phyloP scores from a whole-genome alignment of 2,113 vertebrate species.

The Bufo gargarizans region DNA sequence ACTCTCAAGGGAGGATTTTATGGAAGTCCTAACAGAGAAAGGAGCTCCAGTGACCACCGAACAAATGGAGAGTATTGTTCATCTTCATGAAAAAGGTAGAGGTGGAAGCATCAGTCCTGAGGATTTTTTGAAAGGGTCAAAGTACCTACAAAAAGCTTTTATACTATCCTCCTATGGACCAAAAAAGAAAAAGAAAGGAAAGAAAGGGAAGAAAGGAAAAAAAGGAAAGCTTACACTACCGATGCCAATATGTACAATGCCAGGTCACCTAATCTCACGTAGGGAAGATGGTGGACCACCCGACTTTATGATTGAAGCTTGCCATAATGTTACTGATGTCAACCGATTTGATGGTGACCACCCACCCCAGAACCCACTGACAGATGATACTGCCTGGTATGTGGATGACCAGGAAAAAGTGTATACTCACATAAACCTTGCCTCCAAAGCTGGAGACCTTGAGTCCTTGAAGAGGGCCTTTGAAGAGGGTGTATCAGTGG shows the following conservation, averaged over 20 bases:
- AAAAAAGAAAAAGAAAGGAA: conserved; percentile 79
- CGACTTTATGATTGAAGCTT: conserved; percentile 81
- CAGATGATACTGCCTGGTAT: conserved; percentile 90
- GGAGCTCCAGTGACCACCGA: conserved; percentile 67
- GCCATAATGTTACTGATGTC: conserved; percentile 69
- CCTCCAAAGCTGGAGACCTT: conserved; percentile 80
- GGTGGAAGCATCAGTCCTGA: conserved; percentile 69
- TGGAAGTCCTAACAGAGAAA: conserved; percentile 70
- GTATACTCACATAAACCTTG: conserved; percentile 80
- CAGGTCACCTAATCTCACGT: conserved; percentile 56
- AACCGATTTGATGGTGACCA: conserved; percentile 70
- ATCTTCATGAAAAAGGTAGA: conserved; percentile 69
- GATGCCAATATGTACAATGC: conserved; percentile 80
- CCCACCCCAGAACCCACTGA: conserved; percentile 79
- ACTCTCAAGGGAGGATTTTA: conserved; percentile 72
- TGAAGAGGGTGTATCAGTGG: conserved; percentile 80
- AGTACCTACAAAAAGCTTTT: conserved; percentile 79
- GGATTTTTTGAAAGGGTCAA: conserved; percentile 88
- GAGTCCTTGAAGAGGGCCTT: conserved; percentile 86
- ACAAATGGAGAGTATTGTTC: conserved; percentile 69
- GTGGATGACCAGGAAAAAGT: conserved; percentile 74
- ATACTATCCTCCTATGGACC: conserved; percentile 77
- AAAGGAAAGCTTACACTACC: conserved; percentile 76
- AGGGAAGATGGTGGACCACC: conserved; percentile 81
- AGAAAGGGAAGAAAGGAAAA: conserved; percentile 67